Conservation (phyloP, 2,888 invertebrate genomes). For the Monochamus alternatus region DNA sequence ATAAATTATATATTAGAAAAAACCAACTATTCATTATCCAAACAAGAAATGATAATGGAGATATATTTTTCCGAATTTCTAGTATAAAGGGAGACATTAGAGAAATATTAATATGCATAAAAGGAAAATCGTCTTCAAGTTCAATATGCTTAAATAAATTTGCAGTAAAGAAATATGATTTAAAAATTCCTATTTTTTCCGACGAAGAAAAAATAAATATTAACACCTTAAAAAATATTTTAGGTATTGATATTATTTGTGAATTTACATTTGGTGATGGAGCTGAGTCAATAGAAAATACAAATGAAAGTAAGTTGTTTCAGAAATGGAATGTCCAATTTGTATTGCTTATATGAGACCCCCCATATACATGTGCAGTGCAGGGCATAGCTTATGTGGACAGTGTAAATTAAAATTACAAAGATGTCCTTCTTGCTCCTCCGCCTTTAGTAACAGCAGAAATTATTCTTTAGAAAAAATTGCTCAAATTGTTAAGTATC, state of each 20-base stretch:
- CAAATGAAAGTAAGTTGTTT: constrained; percentile 19
- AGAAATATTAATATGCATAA: background rate
- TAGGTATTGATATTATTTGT: background rate
- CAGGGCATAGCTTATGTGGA: constrained; percentile 46
- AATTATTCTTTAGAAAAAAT: constrained; percentile 48
- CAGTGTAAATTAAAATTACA: constrained; percentile 40
- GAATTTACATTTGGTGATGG: constrained; percentile 8
- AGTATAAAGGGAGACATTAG: background rate
- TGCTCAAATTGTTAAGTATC: constrained; percentile 31
- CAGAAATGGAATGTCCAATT: constrained; percentile 45
- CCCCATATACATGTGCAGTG: constrained; percentile 42
- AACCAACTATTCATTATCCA: background rate
- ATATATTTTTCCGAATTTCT: background rate
- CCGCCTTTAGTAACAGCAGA: constrained; percentile 35
- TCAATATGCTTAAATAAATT: background rate
- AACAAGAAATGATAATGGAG: background rate
- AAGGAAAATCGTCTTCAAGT: background rate
- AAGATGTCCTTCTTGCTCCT: constrained; percentile 43
- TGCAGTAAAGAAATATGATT: background rate
- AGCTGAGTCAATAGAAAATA: constrained; percentile 27
- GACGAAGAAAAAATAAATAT: background rate
- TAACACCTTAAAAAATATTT: background rate
- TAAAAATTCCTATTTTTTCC: background rate
- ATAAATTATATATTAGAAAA: background rate
- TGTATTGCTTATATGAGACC: constrained; percentile 43